Conservation (phyloP, 2,888 invertebrate species). For the Lepidocyrtinus sp. region DNA sequence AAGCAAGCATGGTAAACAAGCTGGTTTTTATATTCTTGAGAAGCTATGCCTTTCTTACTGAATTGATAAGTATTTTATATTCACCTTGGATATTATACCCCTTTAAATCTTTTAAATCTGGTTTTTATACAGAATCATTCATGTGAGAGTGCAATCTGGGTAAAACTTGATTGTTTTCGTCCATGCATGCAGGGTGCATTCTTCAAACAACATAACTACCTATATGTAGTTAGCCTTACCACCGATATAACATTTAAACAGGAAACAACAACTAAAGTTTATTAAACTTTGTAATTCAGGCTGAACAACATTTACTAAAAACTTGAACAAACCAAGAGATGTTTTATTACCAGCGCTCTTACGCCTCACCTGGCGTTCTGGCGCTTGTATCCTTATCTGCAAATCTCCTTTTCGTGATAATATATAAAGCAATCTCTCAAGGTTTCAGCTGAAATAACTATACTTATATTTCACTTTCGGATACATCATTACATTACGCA, state of each 20-base stretch:
- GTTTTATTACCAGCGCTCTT: background rate
- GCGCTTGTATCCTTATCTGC: background rate
- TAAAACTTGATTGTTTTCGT: background rate
- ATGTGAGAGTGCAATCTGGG: background rate
- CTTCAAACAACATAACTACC: background rate
- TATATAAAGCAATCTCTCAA: background rate
- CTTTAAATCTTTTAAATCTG: background rate
- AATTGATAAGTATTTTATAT: background rate
- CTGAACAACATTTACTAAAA: background rate
- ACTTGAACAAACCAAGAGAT: background rate
- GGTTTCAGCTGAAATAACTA: background rate
- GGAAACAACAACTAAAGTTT: slow-evolving; percentile 27
- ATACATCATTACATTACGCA: background rate
- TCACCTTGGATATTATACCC: background rate
- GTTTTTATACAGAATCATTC: background rate
- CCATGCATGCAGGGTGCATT: background rate
- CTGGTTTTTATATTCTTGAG: background rate
- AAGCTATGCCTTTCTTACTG: background rate
- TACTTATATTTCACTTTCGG: background rate
- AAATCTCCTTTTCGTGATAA: background rate
- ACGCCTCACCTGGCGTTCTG: background rate
- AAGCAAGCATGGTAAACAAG: background rate
- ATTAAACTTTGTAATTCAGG: slow-evolving; percentile 32
- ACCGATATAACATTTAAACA: background rate
- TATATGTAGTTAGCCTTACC: no score